Evolutionary conservation across 2,888 invertebrate species (phyloP).

Genomic region (Tupiocoris notatus): DNA sequence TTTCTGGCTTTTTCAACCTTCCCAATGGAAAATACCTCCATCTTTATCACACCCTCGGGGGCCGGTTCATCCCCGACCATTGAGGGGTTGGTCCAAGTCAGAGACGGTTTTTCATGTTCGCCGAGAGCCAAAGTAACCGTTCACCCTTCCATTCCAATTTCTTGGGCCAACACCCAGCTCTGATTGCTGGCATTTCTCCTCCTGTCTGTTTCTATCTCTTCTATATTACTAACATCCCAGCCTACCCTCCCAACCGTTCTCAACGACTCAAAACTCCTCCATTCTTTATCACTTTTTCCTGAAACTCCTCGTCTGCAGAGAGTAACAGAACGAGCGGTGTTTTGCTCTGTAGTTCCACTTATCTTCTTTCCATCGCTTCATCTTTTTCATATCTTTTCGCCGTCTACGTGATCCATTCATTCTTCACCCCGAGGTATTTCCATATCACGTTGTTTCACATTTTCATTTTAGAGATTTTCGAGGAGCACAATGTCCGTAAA

Average conservation of each 20-base stretch:
- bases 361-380: too few species aligned
- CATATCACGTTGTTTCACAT: too few species aligned
- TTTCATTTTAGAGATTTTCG: too few species aligned
- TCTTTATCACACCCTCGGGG: not conserved
- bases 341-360: not conserved
- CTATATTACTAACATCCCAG: slow-evolving; percentile 24
- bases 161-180: slow-evolving; percentile 32
- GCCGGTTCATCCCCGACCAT: not conserved
- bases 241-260: not conserved
- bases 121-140: slow-evolving; percentile 16
- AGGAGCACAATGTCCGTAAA: too few species aligned
- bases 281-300: not conserved
- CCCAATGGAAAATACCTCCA: not conserved
- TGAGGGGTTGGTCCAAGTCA: not conserved
- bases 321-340: not conserved
- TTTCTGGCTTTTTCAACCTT: not conserved
- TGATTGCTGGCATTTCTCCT: slow-evolving; percentile 37
- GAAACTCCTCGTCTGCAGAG: not conserved
- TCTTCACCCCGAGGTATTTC: too few species aligned
- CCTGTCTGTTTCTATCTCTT: slow-evolving; percentile 33
- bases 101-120: not conserved
- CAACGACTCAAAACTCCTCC: not conserved
- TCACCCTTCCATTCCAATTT: slow-evolving; percentile 36
- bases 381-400: too few species aligned
- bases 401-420: too few species aligned